Base-by-base conservation (phyloP, 2,888 invertebrate genomes). In the Polyommatus icarus region DNA sequence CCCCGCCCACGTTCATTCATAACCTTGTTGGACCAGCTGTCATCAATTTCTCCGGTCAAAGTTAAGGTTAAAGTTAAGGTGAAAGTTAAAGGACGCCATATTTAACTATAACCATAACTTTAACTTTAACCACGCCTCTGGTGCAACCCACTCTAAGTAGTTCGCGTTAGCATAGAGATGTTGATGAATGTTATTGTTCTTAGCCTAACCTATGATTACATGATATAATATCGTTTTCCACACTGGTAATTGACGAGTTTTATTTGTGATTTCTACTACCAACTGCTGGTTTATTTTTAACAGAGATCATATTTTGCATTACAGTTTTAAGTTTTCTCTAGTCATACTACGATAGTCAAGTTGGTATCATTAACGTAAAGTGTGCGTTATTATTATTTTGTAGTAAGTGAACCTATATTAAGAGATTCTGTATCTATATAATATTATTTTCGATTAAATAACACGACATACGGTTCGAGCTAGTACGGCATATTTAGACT, bases 161-260 rank as follows among this genome's bases (percentile, higher is more conserved):
- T 67, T 67, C 12, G 61, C 61, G 20, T 67, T 67, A 67, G n/a
- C 29, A 67, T 29, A 18, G 54, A 46, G 15, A 54, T 3, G 24
- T 29, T 67, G 29, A 67, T 18, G 29, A 29, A 15, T 54, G 12
- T 67, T 12, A 29, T 67, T 67, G 29, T 32, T 67, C 29, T 67
- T 32, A 67, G 18, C 29, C 67, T 67, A 67, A 12, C 15, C 24
- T 67, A 67, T 67, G 12, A 18, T 67, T 6, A 67, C 7, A 61
- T 67, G 6, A 67, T 67, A 67, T 67, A 32, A 20, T 67, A 32
- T 67, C 29, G 29, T 24, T 32, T 67, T 67, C 67, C 12, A 73
- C 46, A 73, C 50, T 29, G 50, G 50, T 75, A 75, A 75, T 54
- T 75, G 75, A 54, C 54, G 54, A 75, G 32, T 24, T 50, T 18